phyloP scores from a whole-genome alignment of 2,888 invertebrate species.

The Vesta saturnalis region DNA sequence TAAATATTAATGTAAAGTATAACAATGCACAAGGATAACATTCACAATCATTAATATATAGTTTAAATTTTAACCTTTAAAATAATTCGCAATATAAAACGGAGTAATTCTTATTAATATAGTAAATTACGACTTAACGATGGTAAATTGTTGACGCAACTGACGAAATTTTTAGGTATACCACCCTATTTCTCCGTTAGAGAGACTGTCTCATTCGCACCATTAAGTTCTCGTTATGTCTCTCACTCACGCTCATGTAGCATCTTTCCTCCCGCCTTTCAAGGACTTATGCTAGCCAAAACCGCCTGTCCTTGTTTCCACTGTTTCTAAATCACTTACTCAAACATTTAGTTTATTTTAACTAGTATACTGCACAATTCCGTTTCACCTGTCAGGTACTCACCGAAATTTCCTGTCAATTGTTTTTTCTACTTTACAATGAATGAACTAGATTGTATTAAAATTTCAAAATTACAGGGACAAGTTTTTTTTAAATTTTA shows the following conservation, averaged over 20 bases:
- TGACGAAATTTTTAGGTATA: background rate
- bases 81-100: background rate
- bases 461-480: conserved; percentile 20
- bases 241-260: background rate
- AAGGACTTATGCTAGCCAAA: background rate
- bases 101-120: background rate
- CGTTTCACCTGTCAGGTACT: conserved; percentile 17
- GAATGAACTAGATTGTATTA: conserved; percentile 14
- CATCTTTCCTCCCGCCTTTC: background rate
- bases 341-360: conserved; percentile 11
- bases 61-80: background rate
- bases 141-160: background rate
- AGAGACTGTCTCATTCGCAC: conserved; percentile 4
- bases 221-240: background rate
- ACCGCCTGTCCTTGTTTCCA: background rate
- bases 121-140: background rate
- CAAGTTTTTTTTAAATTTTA: conserved; percentile 5
- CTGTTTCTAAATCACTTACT: background rate
- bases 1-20: background rate
- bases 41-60: background rate
- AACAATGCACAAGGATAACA: background rate
- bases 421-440: conserved; percentile 14
- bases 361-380: background rate
- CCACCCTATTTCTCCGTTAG: background rate
- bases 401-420: conserved; percentile 17